These are phyloP conservation scores for Colostygia pectinataria DNA, from an alignment of 2,888 invertebrate genomes.

Conservation along the genomic window DNA sequence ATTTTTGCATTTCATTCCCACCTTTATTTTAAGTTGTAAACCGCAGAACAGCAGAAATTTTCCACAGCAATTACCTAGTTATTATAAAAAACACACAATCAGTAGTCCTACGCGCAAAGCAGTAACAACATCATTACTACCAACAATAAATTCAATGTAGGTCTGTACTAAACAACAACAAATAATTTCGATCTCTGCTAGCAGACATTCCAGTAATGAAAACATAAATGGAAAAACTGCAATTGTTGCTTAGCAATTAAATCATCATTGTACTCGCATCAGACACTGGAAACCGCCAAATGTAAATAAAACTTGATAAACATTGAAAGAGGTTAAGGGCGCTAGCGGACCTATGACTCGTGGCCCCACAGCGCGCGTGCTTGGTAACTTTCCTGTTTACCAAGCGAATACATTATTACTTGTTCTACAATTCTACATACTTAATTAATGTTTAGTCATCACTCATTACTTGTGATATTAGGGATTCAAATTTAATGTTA, in stretches of 20 bases:
- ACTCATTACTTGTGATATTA: too few species aligned
- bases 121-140: neutral
- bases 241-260: slow-evolving; percentile 6
- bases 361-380: slow-evolving; percentile 49
- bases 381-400: slow-evolving; percentile 74
- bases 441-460: slow-evolving; percentile 1
- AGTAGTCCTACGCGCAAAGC: slow-evolving; percentile 1
- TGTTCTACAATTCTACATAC: slow-evolving; percentile 5
- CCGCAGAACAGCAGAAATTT: neutral
- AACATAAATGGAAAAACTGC: slow-evolving; percentile 16
- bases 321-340: slow-evolving; percentile 70
- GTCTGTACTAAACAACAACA: neutral
- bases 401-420: slow-evolving; percentile 16
- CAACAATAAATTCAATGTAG: neutral
- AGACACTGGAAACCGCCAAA: slow-evolving; percentile 36
- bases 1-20: slow-evolving; percentile 71
- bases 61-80: slow-evolving; percentile 14
- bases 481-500: neutral
- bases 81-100: neutral
- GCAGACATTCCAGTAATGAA: neutral
- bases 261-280: slow-evolving; percentile 22
- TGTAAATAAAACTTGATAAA: slow-evolving; percentile 55
- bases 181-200: too few species aligned
- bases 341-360: slow-evolving; percentile 55
- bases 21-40: slow-evolving; percentile 2